A percentile compares a stretch with the other conserved stretches of the same genome.
These are phyloP conservation scores for Cylas formicarius DNA, from an alignment of 1,140 invertebrate genomes.

Conservation along the genomic window DNA sequence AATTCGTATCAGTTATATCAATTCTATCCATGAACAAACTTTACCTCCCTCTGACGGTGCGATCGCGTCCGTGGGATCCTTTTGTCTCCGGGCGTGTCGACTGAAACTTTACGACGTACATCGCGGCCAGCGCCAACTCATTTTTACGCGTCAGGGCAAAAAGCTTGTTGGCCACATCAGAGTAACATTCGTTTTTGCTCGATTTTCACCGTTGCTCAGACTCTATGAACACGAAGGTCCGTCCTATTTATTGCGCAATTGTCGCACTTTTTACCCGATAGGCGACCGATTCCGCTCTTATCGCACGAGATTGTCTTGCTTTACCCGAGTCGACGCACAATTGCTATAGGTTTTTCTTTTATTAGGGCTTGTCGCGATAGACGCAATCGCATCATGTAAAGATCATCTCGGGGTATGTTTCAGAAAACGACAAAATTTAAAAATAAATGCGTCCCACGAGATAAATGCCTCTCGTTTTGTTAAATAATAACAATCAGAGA, in stretches of 20 bases:
- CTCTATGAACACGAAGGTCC: conserved; percentile 19
- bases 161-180: conserved; percentile 13
- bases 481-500: no score
- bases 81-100: no score
- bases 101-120: conserved; percentile 17
- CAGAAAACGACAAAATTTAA: no score
- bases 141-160: conserved; percentile 14
- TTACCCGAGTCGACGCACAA: conserved; percentile 12
- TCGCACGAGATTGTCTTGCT: conserved; percentile 17
- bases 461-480: no score
- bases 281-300: conserved; percentile 15
- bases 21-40: no score
- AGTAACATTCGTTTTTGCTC: conserved; percentile 20
- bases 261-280: conserved; percentile 13
- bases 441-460: no score
- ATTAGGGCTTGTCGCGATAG: neutral
- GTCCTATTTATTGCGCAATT: conserved; percentile 22
- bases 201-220: conserved; percentile 16
- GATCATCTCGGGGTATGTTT: no score
- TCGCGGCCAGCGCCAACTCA: conserved; percentile 4
- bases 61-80: no score
- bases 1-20: no score
- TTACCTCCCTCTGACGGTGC: no score
- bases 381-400: no score
- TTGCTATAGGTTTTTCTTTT: conserved; percentile 20